Evolutionary conservation across 1,140 invertebrate genomes (phyloP), one percentile per base, ranked within the genome.

Genomic region (Helicoverpa armigera): DNA sequence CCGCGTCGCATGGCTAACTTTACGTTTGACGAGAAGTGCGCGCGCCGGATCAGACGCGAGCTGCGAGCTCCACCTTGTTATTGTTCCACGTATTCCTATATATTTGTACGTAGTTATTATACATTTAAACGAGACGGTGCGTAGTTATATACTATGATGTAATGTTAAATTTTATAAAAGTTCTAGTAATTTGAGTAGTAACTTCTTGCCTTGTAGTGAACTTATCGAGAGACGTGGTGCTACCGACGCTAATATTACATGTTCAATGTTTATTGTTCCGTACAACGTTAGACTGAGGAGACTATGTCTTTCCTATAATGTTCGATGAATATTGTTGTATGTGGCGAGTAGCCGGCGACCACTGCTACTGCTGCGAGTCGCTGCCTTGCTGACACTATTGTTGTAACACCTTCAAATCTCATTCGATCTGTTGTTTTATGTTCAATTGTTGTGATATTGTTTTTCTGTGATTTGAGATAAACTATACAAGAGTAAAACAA

Each of bases 181-280:
- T 50, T 50, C 35, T 75, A 61, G 73, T 18, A 63, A n/a, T 50
- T 63, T 50, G 73, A 31, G 58, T 75, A 75, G 54, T 51, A 43
- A 75, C 73, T 61, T 75, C 43, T 75, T 75, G 73, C 58, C 73
- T 75, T 75, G 56, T 77, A 77, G 60, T 31, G 43, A 50, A 77
- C 48, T 48, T 77, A 67, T 77, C 50, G 75, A 65, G 75, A 67
- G 60, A 35, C 48, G 29, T 51, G 75, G 61, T 75, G 73, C 73
- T 75, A 75, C 29, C 43, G 18, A 51, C 56, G 11, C 73, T 2
- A 75, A 60, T 43, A 43, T 43, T 35, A 43, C 58, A 29, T 23
- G 23, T 23, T 11, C 56, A 29, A 29, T 12, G 12, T 23, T 29
- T 29, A 18, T 10, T 58, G 56, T 58, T 58, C 56, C 18, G 5